A percentile compares a stretch with the other conserved stretches of the same genome.
Evolutionary conservation across 2,888 invertebrate genomes (phyloP).

Genomic region (Nemoura dubitans): DNA sequence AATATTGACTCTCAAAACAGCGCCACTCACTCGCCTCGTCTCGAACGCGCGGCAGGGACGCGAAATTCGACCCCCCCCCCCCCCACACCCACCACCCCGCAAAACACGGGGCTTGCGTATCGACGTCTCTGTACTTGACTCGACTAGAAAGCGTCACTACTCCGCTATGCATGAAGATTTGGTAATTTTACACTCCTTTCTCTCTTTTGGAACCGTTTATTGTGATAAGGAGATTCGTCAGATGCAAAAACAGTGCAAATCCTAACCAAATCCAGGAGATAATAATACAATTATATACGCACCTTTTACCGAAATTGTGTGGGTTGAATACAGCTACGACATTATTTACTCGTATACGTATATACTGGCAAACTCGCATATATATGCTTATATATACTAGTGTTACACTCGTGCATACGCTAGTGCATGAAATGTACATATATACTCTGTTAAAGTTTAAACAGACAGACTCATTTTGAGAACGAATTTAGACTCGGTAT

Average conservation of each 20-base stretch:
- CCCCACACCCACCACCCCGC: too few relatives aligned
- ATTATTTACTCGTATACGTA: too few relatives aligned
- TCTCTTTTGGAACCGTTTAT: neutral
- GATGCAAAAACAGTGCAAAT: conserved; percentile 32
- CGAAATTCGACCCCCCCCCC: neutral
- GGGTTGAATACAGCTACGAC: too few relatives aligned
- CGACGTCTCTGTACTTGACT: neutral
- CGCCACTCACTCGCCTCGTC: neutral
- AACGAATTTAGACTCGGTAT: too few relatives aligned
- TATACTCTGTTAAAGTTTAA: too few relatives aligned
- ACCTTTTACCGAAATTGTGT: conserved; percentile 1
- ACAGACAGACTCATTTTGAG: too few relatives aligned
- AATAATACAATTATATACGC: conserved; percentile 1
- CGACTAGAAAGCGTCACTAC: neutral
- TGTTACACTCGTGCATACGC: too few relatives aligned
- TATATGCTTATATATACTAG: too few relatives aligned
- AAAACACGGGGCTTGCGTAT: neutral
- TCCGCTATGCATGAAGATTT: neutral
- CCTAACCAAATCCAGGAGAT: neutral
- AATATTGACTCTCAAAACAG: conserved; percentile 43
- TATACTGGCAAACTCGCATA: too few relatives aligned
- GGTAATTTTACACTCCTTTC: neutral
- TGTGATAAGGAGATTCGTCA: conserved; percentile 28
- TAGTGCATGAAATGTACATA: too few relatives aligned
- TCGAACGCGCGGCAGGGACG: too few relatives aligned